These are phyloP conservation scores for Rhagoletis zephyria DNA, from an alignment of 1,140 invertebrate genomes.

Conservation along the genomic window DNA sequence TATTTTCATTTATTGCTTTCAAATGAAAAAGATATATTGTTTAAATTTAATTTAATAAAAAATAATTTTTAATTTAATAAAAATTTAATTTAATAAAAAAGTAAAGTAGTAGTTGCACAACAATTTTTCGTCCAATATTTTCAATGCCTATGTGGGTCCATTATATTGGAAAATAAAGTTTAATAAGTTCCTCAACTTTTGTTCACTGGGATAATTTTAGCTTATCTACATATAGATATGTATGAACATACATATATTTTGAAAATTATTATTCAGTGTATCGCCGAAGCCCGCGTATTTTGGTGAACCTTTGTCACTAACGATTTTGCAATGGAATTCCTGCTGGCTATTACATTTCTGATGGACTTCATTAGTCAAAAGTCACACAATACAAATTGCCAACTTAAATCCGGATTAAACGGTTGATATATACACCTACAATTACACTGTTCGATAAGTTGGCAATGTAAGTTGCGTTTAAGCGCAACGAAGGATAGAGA, in stretches of 20 bases:
- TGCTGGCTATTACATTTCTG: neutral
- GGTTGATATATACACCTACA: neutral
- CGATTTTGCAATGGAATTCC: neutral
- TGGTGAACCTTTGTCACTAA: neutral
- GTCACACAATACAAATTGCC: constrained; percentile 49
- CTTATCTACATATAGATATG: neutral
- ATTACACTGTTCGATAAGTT: neutral
- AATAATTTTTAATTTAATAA: no score
- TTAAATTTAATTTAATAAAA: no score
- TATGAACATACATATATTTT: neutral
- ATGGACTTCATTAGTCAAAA: constrained; percentile 51
- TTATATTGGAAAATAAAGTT: no score
- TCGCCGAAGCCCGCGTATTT: neutral
- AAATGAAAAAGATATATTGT: no score
- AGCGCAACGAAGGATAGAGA: neutral
- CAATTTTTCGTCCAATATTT: no score
- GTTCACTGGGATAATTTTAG: no score
- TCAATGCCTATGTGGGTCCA: no score
- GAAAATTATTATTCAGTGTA: no score
- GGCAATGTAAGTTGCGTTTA: neutral
- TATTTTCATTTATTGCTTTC: no score
- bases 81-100: no score
- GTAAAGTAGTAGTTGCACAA: no score
- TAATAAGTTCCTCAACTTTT: no score
- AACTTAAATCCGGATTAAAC: constrained; percentile 46